Base-by-base conservation (phyloP, 2,113 vertebrate species). In the Labeo rohita region DNA sequence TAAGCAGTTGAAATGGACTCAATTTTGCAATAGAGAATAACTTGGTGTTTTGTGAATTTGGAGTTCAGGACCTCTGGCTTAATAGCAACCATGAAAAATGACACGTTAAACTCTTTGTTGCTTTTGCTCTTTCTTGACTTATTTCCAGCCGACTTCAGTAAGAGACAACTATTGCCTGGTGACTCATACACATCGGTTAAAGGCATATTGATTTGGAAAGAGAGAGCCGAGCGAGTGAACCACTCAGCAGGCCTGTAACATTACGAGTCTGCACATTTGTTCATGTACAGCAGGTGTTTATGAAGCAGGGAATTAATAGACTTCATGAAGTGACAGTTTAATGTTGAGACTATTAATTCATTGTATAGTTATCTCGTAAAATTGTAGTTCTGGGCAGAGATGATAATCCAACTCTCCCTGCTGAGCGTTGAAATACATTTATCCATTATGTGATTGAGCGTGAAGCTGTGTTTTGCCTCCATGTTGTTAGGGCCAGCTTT, bases 111-210 rank as follows among this genome's bases (percentile, higher is more conserved):
- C 61, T 80, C 59, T 49, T 49, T 80, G 59, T 47, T 80, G 59
- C 8, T n/a, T 59, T 65, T 81, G 21, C n/a, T 47, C 59, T 81
- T 81, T 66, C 79, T 81, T 81, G 79, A 81, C 59, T 81, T 81
- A 63, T 81, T 81, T 61, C 79, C 79, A 18, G 59, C 39, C 7
- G 13, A 49, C 12, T 65, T 81, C 34, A 39, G 28, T 76, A n/a
- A 61, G 61, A 54, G 75, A 76, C 84, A 77, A 50, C 18, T 68
- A 79, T 68, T 68, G 52, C 74, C 76, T 84, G 39, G 77, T 68
- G 83, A 92, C 87, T 89, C 84, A 74, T 83, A 84, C 74, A 79
- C 85, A 90, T 92, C 90, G 92, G 91, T 92, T 92, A 90, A 91
- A 92, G 91, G 88, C 88, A 70, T 88, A 93, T 91, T 86, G 92